These are phyloP conservation scores for Quiscalus mexicanus DNA, from an alignment of 2,113 vertebrate genomes.

Conservation along the genomic window DNA sequence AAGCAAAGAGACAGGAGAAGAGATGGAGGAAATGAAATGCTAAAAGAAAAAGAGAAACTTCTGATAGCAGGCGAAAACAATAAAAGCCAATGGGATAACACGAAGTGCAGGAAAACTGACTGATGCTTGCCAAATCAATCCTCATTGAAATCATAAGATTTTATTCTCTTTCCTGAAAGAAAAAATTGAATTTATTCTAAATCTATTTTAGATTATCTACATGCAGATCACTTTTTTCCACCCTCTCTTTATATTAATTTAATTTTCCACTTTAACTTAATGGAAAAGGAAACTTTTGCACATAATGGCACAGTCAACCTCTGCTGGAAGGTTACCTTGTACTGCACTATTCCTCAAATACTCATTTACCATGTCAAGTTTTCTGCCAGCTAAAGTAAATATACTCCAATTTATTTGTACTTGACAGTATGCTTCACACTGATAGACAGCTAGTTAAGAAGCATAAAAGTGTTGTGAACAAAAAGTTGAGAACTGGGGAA, in stretches of 20 bases:
- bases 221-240: accelerated
- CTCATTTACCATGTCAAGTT: background rate
- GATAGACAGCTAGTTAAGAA: background rate
- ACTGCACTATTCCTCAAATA: background rate
- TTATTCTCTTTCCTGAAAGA: background rate
- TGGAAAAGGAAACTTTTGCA: background rate
- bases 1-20: background rate
- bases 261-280: background rate
- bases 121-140: background rate
- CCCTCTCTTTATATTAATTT: background rate
- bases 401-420: conserved; percentile 9
- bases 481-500: background rate
- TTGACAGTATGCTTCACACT: background rate
- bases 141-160: background rate
- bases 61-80: background rate
- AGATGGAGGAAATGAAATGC: background rate
- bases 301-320: background rate
- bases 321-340: background rate
- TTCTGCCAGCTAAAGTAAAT: background rate
- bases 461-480: background rate
- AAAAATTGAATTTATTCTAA: background rate
- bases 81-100: background rate
- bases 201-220: background rate
- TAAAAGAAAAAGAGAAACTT: no score
- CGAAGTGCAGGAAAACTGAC: background rate